Percentiles rank a stretch among this genome's conserved stretches.
Conservation (phyloP, 1,140 invertebrate species). For the Amyelois transitella region DNA sequence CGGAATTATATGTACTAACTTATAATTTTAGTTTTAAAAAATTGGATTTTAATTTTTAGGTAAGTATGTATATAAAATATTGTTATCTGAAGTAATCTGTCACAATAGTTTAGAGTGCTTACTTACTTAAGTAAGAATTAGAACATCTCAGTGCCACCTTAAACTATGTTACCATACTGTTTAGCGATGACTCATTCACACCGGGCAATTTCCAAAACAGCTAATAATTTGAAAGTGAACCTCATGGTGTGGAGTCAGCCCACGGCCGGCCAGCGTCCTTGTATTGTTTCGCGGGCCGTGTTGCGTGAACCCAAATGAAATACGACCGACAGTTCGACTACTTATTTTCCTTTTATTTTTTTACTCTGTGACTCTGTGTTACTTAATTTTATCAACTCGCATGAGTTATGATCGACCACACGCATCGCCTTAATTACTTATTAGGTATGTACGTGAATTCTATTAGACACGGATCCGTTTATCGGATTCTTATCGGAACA, state of each 20-base stretch:
- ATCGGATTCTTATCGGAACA: neutral
- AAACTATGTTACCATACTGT: too few relatives aligned
- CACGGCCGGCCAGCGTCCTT: conserved; percentile 42
- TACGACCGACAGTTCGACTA: conserved; percentile 64
- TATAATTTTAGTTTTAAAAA: too few relatives aligned
- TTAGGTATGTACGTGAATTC: conserved; percentile 25
- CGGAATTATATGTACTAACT: too few relatives aligned
- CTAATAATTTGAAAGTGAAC: neutral
- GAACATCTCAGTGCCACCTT: too few relatives aligned
- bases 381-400: conserved; percentile 72
- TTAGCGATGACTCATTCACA: neutral
- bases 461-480: conserved; percentile 2
- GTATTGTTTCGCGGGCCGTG: conserved; percentile 67
- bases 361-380: conserved; percentile 55
- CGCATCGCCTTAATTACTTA: conserved; percentile 59
- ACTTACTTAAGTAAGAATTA: too few relatives aligned
- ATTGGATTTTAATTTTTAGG: too few relatives aligned
- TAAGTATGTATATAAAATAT: too few relatives aligned
- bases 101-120: too few relatives aligned
- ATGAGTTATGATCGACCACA: conserved; percentile 70
- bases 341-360: conserved; percentile 63
- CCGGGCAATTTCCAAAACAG: neutral
- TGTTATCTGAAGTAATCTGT: too few relatives aligned
- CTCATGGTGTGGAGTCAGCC: neutral
- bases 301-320: conserved; percentile 68